Conservation (phyloP, 2,888 invertebrate genomes). For the Clistopyga incitator region DNA sequence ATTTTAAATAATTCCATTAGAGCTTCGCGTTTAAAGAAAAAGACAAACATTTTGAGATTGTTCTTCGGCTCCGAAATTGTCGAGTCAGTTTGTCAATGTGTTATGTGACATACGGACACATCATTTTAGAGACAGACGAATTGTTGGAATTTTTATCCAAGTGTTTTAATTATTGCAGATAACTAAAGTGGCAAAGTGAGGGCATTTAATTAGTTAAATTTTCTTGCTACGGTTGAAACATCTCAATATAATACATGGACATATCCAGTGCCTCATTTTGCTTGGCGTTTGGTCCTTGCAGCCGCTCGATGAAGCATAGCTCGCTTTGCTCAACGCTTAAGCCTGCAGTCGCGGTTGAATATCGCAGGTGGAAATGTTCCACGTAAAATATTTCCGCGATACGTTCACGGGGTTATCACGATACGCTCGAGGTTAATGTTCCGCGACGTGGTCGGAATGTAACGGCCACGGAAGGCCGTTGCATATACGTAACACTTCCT, state of each 20-base stretch:
- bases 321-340: not conserved
- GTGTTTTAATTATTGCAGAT: no score
- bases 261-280: not conserved
- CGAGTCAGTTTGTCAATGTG: no score
- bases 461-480: slow-evolving; percentile 26
- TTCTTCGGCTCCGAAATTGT: no score
- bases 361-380: slow-evolving; percentile 61
- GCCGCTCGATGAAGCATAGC: not conserved
- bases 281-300: not conserved
- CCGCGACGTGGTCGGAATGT: slow-evolving; percentile 76
- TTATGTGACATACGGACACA: no score
- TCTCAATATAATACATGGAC: not conserved
- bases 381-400: slow-evolving; percentile 68
- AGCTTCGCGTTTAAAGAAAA: no score
- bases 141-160: no score
- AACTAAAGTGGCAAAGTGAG: no score
- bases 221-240: not conserved
- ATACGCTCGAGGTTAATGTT: slow-evolving; percentile 75
- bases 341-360: not conserved
- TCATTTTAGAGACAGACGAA: no score
- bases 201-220: no score
- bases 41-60: no score
- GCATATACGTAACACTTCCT: not conserved
- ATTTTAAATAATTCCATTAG: no score
- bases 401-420: slow-evolving; percentile 66